Evolutionary conservation across 64 coral and sea anemone species (phyloP).

Genomic region (Dendronephthya gigantea): DNA sequence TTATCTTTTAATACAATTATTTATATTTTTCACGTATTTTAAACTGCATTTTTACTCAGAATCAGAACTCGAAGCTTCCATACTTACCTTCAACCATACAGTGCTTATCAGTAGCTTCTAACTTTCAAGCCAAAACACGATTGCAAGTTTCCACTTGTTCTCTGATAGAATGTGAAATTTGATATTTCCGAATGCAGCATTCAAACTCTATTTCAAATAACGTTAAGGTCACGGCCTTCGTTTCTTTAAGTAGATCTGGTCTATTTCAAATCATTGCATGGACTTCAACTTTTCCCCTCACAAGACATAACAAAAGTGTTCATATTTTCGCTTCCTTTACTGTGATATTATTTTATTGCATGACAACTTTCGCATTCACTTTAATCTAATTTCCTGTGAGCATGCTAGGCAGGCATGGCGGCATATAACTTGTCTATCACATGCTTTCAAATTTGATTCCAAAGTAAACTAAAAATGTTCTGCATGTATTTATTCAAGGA

Average conservation of each 20-base stretch:
- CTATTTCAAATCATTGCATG: not conserved
- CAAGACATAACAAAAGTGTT: not conserved
- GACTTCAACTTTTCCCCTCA: not conserved
- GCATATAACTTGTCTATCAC: not conserved
- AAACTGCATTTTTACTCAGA: not conserved
- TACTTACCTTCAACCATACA: not conserved
- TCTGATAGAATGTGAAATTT: not conserved
- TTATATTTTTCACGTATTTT: not conserved
- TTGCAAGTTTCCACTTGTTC: constrained; percentile 22
- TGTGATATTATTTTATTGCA: not conserved
- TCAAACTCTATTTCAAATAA: not conserved
- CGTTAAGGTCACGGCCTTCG: constrained; percentile 12
- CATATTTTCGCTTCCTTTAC: not conserved
- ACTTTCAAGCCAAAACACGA: not conserved
- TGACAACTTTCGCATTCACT: constrained; percentile 18
- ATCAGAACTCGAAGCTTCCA: not conserved
- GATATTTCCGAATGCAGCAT: not conserved
- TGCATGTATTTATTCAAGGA: not conserved
- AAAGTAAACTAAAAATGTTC: constrained; percentile 16
- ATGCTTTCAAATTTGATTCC: constrained; percentile 18
- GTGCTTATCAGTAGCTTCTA: not conserved
- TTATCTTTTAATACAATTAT: constrained; percentile 22
- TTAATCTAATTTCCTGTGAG: constrained; percentile 24
- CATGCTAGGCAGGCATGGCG: not conserved
- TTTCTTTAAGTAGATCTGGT: not conserved